Conservation (phyloP, 2,113 vertebrate genomes). For the Neomonachus schauinslandi region DNA sequence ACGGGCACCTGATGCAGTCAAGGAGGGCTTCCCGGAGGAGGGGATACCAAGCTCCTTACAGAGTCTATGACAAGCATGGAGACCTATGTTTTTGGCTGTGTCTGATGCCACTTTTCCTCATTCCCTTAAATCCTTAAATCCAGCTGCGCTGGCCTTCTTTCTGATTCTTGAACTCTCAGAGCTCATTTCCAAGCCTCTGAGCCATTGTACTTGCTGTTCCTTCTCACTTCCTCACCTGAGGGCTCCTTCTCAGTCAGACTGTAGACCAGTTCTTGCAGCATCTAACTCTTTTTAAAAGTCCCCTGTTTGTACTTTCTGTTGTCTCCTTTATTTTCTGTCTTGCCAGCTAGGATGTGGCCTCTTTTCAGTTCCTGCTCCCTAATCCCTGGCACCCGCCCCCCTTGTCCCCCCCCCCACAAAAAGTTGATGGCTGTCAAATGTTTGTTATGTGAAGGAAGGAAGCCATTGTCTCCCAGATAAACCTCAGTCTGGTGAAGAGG, state of each 20-base stretch:
- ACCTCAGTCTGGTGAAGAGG: neutral
- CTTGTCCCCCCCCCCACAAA: fast-evolving
- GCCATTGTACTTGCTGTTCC: neutral
- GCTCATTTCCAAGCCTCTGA: neutral
- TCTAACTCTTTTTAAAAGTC: neutral
- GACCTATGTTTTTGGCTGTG: fast-evolving
- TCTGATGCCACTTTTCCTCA: neutral
- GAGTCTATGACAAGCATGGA: neutral
- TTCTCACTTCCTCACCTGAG: neutral
- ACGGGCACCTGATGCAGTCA: neutral
- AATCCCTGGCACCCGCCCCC: too few species aligned
- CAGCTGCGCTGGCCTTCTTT: neutral
- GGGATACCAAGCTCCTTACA: neutral
- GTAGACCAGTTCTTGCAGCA: neutral
- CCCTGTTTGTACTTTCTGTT: neutral
- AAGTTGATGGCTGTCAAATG: neutral
- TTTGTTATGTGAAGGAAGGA: neutral
- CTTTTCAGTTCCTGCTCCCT: too few species aligned
- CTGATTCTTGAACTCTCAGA: neutral
- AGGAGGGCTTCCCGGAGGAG: slow-evolving; percentile 24
- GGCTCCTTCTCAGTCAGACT: neutral
- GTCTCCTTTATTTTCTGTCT: neutral
- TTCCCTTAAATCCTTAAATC: neutral
- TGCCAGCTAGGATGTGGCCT: neutral
- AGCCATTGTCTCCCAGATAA: neutral